These are phyloP conservation scores for Forbesichthys papilliferus DNA, from an alignment of 2,113 vertebrate genomes.

Conservation along the genomic window DNA sequence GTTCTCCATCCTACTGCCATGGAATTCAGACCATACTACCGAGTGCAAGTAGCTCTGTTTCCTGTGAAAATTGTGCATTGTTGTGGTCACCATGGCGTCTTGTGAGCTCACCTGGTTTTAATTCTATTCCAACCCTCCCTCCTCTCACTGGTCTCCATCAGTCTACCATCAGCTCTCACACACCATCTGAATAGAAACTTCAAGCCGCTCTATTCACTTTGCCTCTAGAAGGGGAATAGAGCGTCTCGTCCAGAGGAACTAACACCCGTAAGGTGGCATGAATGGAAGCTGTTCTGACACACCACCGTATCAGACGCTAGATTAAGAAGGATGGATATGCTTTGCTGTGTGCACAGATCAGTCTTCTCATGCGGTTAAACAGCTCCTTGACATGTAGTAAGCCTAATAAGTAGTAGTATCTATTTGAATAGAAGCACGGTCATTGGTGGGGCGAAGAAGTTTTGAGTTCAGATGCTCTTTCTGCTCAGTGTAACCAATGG, in stretches of 20 bases:
- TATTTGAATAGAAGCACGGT: too few relatives aligned
- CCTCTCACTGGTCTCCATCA: slow-evolving; percentile 26
- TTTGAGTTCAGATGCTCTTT: slow-evolving; percentile 27
- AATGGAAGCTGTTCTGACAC: not conserved
- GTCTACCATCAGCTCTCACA: slow-evolving; percentile 8
- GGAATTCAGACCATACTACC: slow-evolving; percentile 3
- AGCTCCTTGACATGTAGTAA: too few relatives aligned
- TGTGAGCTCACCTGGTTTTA: slow-evolving; percentile 23
- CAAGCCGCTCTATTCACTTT: not conserved
- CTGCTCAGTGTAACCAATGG: slow-evolving; percentile 6
- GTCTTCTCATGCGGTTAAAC: too few relatives aligned
- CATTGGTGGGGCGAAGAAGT: slow-evolving; percentile 4
- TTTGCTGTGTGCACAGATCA: too few relatives aligned
- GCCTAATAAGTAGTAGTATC: too few relatives aligned
- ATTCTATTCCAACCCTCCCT: slow-evolving; percentile 7
- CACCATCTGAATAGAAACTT: slow-evolving; percentile 33
- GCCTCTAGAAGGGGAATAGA: not conserved
- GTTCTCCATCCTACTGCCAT: slow-evolving; percentile 47
- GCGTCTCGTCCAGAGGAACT: not conserved
- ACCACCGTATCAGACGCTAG: too few relatives aligned
- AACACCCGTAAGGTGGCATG: not conserved
- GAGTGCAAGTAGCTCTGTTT: not conserved
- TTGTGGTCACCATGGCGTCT: slow-evolving; percentile 33
- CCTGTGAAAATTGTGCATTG: slow-evolving; percentile 10
- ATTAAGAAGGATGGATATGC: too few relatives aligned